Base-by-base conservation (phyloP, 2,888 invertebrate genomes). In the Brenthis daphne region DNA sequence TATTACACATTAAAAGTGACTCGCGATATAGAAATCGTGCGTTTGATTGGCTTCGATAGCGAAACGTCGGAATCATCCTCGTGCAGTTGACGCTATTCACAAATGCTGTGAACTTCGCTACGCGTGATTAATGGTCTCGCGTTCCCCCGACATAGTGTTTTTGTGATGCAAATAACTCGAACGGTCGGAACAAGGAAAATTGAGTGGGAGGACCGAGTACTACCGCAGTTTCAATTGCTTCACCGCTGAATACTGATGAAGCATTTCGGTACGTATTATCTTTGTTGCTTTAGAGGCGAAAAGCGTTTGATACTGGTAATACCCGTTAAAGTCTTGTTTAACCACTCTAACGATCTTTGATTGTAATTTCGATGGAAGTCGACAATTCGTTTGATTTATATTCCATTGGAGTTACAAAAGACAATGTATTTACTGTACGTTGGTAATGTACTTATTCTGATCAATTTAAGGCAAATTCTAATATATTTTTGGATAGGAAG, bases 121-220 rank as follows among this genome's bases (percentile, higher is more conserved):
- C 85, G 84, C 82, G 89, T 91, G 92, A 91, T 92, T 92, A 92
- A 92, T 92, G 88, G 88, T 87, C 85, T 82, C 85, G 87, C 88
- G 86, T 86, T 88, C 90, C 87, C 89, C 82, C 89, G 87, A 91
- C 90, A 90, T 90, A 89, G 89, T 90, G 92, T 91, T 92, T 92
- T 92, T 92, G 91, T 92, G 90, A 92, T 92, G 92, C 92, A 92
- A 92, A 92, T 92, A 89, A 90, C 89, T 90, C 86, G 86, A 89
- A 87, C 87, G 87, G 87, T 87, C 90, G 90, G 89, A 90, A 90
- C 90, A 89, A 89, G 90, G 89, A 88, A 89, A 90, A 90, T 90
- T 90, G 89, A 89, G 90, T 87, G 88, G 88, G 89, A 88, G 89
- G 88, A 84, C 87, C 84, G 86, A 86, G 85, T 85, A 84, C 86